phyloP scores from a whole-genome alignment of 2,888 invertebrate species.

The Lepeophtheirus nordmannii region DNA sequence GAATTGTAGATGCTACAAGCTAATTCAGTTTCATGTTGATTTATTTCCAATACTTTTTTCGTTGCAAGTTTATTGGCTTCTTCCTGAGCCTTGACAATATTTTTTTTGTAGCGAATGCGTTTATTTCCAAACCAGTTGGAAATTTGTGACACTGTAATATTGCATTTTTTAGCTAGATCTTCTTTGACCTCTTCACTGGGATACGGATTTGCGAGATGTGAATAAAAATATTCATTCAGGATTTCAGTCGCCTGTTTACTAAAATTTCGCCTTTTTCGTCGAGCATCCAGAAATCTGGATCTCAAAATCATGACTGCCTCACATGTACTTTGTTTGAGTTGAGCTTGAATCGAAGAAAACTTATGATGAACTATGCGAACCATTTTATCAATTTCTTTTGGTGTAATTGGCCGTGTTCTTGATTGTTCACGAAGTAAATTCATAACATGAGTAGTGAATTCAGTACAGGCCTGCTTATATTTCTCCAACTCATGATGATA shows the following conservation, averaged over 20 bases:
- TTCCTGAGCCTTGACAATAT: constrained; percentile 45
- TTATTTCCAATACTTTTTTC: constrained; percentile 36
- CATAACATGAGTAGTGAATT: constrained; percentile 99
- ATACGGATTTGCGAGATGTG: constrained; percentile 97
- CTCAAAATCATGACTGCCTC: constrained; percentile 47
- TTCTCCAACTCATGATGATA: constrained; percentile 98
- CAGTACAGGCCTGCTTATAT: constrained; percentile 99
- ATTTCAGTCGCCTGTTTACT: constrained; percentile 99
- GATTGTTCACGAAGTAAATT: constrained; percentile 90
- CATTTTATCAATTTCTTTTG: constrained; percentile 97
- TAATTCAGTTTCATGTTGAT: background rate
- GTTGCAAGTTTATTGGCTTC: constrained; percentile 45
- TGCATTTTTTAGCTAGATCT: constrained; percentile 95
- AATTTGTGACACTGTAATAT: constrained; percentile 84
- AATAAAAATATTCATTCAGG: constrained; percentile 98
- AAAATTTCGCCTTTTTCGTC: constrained; percentile 22
- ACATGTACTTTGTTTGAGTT: constrained; percentile 46
- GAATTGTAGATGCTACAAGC: background rate
- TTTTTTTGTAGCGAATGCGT: constrained; percentile 46
- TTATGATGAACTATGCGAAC: constrained; percentile 97
- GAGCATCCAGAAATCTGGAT: constrained; percentile 42
- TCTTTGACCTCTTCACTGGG: constrained; percentile 99
- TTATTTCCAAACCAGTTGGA: constrained; percentile 48
- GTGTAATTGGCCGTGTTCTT: constrained; percentile 90
- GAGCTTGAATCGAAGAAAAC: constrained; percentile 81